These are phyloP conservation scores for Perdita meconis DNA, from an alignment of 2,888 invertebrate genomes.

Conservation along the genomic window DNA sequence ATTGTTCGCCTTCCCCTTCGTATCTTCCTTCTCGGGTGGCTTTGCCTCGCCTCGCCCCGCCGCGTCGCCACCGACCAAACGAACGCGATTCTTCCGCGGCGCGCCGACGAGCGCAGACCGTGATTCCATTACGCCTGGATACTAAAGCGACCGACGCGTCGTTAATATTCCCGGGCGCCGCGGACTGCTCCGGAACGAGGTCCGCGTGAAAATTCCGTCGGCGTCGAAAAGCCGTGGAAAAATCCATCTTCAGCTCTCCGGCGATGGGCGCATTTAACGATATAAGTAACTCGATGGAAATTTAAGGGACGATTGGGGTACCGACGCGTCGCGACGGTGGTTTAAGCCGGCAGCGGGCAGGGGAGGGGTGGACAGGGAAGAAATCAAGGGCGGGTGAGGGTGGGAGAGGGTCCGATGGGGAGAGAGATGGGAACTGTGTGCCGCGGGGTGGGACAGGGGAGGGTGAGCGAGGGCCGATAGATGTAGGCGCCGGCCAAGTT, in stretches of 20 bases:
- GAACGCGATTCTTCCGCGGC: conserved; percentile 16
- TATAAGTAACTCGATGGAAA: conserved; percentile 64
- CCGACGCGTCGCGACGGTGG: conserved; percentile 44
- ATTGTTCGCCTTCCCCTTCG: conserved; percentile 72
- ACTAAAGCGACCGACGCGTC: not conserved
- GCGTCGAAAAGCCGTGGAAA: conserved; percentile 21
- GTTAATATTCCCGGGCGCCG: conserved; percentile 30
- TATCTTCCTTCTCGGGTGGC: conserved; percentile 54
- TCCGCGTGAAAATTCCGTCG: conserved; percentile 10
- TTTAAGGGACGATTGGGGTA: conserved; percentile 64
- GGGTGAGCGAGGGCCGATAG: conserved; percentile 71
- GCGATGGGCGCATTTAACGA: conserved; percentile 62
- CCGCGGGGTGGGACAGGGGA: conserved; percentile 42
- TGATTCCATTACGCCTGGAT: conserved; percentile 19
- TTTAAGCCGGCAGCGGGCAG: conserved; percentile 31
- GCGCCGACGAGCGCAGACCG: conserved; percentile 13
- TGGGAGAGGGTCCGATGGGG: conserved; percentile 47
- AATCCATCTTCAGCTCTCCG: conserved; percentile 40
- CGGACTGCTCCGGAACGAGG: conserved; percentile 29
- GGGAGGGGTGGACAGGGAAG: conserved; percentile 26
- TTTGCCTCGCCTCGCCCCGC: conserved; percentile 1
- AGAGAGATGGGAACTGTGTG: conserved; percentile 48
- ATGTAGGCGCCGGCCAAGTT: conserved; percentile 81
- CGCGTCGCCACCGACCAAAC: not conserved
- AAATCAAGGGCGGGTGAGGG: conserved; percentile 46